Conservation (phyloP, 64 coral and sea anemone species). For the Acropora tenuis region DNA sequence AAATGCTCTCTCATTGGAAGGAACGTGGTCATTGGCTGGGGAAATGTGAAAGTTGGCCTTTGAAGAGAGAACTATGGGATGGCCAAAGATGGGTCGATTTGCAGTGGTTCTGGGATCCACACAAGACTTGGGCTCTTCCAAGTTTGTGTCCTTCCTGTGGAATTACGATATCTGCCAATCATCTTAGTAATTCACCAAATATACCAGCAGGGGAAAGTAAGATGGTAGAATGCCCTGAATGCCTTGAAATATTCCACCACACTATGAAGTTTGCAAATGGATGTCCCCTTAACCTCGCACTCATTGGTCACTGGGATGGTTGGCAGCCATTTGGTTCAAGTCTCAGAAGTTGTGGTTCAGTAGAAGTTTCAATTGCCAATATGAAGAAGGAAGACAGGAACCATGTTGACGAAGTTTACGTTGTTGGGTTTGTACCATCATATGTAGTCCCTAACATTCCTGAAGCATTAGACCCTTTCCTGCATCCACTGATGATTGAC, state of each 20-base stretch:
- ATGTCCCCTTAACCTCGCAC: conserved; percentile 45
- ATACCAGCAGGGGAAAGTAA: neutral
- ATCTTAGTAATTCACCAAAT: conserved; percentile 60
- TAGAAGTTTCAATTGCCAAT: conserved; percentile 60
- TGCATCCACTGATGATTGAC: conserved; percentile 56
- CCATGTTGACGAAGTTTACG: conserved; percentile 50
- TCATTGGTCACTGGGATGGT: conserved; percentile 55
- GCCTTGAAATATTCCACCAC: conserved; percentile 51
- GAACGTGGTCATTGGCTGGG: conserved; percentile 43
- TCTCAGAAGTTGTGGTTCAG: conserved; percentile 58
- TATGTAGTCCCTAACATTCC: conserved; percentile 29
- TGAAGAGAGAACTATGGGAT: conserved; percentile 83
- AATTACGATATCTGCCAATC: conserved; percentile 30
- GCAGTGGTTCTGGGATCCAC: conserved; percentile 82
- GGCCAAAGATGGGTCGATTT: conserved; percentile 70
- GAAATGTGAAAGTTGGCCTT: neutral
- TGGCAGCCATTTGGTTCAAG: conserved; percentile 68
- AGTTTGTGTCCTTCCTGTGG: conserved; percentile 31
- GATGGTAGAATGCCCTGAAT: conserved; percentile 56
- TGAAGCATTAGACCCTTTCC: conserved; percentile 38
- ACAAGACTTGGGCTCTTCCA: conserved; percentile 50
- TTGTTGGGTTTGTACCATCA: conserved; percentile 45
- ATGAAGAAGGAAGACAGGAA: conserved; percentile 52
- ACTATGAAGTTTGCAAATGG: conserved; percentile 29
- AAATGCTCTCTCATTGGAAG: neutral